Percentiles rank a stretch among this genome's conserved stretches.
Evolutionary conservation across 2,888 invertebrate genomes (phyloP).

Genomic region (Hirtodrosophila alboralis): DNA sequence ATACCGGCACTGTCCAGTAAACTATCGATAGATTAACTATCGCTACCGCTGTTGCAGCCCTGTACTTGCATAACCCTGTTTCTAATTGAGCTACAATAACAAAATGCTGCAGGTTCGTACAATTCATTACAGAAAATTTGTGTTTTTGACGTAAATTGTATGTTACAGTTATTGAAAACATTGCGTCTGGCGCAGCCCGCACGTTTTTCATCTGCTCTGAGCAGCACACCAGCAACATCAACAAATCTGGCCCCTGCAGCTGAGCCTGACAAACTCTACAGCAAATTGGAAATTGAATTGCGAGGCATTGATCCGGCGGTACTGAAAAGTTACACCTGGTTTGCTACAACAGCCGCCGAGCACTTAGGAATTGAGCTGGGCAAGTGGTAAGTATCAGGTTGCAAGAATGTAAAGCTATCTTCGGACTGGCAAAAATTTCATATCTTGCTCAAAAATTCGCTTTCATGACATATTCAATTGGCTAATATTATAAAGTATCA

Average conservation of each 20-base stretch:
- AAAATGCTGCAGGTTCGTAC: constrained; percentile 61
- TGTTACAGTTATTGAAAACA: constrained; percentile 36
- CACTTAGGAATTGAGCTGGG: constrained; percentile 91
- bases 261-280: constrained; percentile 90
- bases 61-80: constrained; percentile 65
- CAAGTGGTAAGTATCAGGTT: constrained; percentile 86
- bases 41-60: constrained; percentile 18
- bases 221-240: constrained; percentile 11
- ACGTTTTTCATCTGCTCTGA: constrained; percentile 46
- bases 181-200: constrained; percentile 43
- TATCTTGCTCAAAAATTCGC: no score
- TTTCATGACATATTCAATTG: no score
- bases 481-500: no score
- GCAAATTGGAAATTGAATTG: constrained; percentile 93
- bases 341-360: constrained; percentile 91
- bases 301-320: constrained; percentile 95
- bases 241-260: background rate
- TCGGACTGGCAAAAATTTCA: no score
- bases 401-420: no score
- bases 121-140: constrained; percentile 31
- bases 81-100: constrained; percentile 33
- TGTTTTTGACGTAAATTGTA: no score
- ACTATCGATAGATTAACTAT: constrained; percentile 9
- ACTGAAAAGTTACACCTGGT: constrained; percentile 93
- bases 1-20: constrained; percentile 7